phyloP scores from a whole-genome alignment of 2,113 vertebrate species.

The Trichechus manatus region DNA sequence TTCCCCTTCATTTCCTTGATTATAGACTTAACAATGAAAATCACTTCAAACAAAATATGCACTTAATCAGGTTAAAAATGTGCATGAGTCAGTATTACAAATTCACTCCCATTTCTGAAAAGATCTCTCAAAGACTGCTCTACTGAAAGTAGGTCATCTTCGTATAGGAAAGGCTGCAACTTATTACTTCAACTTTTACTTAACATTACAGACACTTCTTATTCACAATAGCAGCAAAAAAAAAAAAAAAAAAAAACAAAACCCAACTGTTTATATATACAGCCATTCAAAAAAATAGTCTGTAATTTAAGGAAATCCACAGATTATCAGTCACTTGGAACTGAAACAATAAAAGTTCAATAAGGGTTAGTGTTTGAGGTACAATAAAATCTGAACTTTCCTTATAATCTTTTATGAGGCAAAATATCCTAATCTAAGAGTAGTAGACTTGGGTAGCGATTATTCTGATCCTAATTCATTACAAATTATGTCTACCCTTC shows the following conservation, averaged over 20 bases:
- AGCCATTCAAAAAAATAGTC: constrained; percentile 1
- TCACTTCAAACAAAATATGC: constrained; percentile 26
- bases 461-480: neutral
- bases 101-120: constrained; percentile 43
- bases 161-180: neutral
- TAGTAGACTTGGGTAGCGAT: neutral
- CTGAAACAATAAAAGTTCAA: neutral
- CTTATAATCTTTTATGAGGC: neutral
- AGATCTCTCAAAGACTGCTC: constrained; percentile 10
- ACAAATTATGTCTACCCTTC: neutral
- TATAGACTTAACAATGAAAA: constrained; percentile 41
- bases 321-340: neutral
- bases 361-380: neutral
- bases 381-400: neutral
- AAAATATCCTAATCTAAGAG: constrained; percentile 5
- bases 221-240: neutral
- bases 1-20: constrained; percentile 14
- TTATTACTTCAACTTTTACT: neutral
- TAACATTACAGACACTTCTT: neutral
- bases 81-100: constrained; percentile 53
- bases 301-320: constrained; percentile 14
- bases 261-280: neutral
- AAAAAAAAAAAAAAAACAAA: neutral
- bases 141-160: constrained; percentile 66
- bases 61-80: constrained; percentile 63